A percentile compares a stretch with the other conserved stretches of the same genome.
phyloP scores from a whole-genome alignment of 2,113 vertebrate genomes.

The Rhadina sibilatrix region DNA sequence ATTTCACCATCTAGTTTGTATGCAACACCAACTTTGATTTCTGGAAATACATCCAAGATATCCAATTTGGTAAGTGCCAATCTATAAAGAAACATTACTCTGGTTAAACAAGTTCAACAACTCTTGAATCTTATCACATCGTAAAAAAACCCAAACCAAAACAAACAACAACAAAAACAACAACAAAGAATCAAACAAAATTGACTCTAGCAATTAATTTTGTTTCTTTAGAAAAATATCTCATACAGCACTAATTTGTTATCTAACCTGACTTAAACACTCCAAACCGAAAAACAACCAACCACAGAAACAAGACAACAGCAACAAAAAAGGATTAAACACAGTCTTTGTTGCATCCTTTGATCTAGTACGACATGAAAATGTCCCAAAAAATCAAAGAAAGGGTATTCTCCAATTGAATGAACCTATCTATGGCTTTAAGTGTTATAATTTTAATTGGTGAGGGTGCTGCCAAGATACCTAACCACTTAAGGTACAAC shows the following conservation, averaged over 20 bases:
- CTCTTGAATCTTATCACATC: background rate
- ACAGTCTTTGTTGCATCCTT: background rate
- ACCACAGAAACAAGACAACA: background rate
- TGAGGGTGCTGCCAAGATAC: background rate
- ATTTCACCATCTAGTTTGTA: conserved; percentile 88
- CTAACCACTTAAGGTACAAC: background rate
- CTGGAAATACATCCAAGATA: conserved; percentile 90
- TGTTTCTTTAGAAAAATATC: background rate
- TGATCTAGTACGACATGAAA: background rate
- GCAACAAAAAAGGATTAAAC: background rate
- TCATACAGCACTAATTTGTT: background rate
- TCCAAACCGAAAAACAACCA: background rate
- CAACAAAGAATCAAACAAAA: background rate
- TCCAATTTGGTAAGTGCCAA: conserved; percentile 97
- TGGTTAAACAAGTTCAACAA: background rate
- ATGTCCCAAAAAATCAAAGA: background rate
- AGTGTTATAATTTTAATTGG: background rate
- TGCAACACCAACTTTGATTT: conserved; percentile 93
- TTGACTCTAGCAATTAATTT: background rate
- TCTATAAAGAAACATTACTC: conserved; percentile 65
- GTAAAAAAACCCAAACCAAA: background rate
- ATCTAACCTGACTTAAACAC: background rate
- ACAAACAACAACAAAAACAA: background rate
- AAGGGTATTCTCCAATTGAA: background rate
- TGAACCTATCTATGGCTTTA: background rate